Conservation (phyloP, 2,113 vertebrate species). For the Tragulus kanchil region DNA sequence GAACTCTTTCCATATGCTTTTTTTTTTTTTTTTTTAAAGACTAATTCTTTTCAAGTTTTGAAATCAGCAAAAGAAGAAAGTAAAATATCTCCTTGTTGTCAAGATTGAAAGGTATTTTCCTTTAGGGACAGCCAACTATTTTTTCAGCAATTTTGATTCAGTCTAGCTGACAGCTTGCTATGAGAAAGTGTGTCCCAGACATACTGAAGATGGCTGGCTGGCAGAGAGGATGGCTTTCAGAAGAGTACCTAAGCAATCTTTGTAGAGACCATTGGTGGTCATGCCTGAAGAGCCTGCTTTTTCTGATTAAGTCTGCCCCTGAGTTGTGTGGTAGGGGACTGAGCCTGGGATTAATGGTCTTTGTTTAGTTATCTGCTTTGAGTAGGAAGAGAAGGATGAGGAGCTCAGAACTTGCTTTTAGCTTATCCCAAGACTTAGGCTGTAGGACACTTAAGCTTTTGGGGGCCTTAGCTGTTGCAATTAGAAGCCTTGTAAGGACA, state of each 20-base stretch:
- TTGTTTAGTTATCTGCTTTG: not conserved
- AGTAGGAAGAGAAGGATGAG: not conserved
- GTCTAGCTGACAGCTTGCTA: not conserved
- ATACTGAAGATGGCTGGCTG: not conserved
- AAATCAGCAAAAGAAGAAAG: slow-evolving; percentile 41
- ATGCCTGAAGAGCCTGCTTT: not conserved
- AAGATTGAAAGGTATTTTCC: not conserved
- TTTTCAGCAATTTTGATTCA: slow-evolving; percentile 21
- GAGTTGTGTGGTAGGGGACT: not conserved
- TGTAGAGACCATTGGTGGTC: not conserved
- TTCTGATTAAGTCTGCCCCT: not conserved
- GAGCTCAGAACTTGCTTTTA: not conserved
- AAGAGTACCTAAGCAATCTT: not conserved
- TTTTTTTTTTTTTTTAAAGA: not conserved
- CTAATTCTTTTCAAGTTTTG: slow-evolving; percentile 14
- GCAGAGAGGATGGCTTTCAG: not conserved
- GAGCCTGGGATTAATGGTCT: not conserved
- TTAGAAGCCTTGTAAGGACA: not conserved
- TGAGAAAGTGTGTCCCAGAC: not conserved
- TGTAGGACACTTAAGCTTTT: not conserved
- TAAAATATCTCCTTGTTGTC: slow-evolving; percentile 5
- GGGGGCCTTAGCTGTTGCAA: not conserved
- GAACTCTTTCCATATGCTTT: not conserved
- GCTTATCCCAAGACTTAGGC: not conserved
- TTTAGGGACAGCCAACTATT: not conserved